These are phyloP conservation scores for Gobio gobio DNA, from an alignment of 2,113 vertebrate genomes.

Conservation along the genomic window DNA sequence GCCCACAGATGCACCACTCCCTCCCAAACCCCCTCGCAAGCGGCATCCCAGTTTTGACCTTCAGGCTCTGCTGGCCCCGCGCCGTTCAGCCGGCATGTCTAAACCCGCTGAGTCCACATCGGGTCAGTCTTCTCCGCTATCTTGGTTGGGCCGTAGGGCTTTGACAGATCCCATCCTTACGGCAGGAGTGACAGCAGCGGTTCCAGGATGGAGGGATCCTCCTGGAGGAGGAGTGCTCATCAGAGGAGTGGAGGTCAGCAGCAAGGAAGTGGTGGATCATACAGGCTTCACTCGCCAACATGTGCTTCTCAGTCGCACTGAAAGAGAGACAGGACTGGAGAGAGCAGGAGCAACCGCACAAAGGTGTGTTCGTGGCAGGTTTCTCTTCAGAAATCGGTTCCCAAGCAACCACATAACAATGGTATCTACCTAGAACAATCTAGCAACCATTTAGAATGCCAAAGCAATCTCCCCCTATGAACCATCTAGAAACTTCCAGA, in stretches of 20 bases:
- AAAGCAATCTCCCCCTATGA: too few relatives aligned
- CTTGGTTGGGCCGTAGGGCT: constrained; percentile 73
- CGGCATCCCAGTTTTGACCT: constrained; percentile 83
- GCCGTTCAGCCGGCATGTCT: constrained; percentile 59
- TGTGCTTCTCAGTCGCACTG: constrained; percentile 82
- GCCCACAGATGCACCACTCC: constrained; percentile 68
- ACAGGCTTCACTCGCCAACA: constrained; percentile 86
- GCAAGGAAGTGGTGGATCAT: constrained; percentile 88
- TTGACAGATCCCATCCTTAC: constrained; percentile 70
- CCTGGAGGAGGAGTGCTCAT: constrained; percentile 77
- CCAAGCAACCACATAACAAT: too few relatives aligned
- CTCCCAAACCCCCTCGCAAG: constrained; percentile 75
- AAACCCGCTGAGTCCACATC: constrained; percentile 64
- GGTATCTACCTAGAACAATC: too few relatives aligned
- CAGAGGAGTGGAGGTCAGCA: constrained; percentile 89
- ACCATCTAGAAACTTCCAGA: too few relatives aligned
- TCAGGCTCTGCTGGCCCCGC: constrained; percentile 77
- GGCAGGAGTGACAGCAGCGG: constrained; percentile 69
- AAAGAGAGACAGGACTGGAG: constrained; percentile 72
- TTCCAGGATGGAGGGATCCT: constrained; percentile 64
- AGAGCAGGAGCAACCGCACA: constrained; percentile 62
- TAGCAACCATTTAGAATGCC: too few relatives aligned
- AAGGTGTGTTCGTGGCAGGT: constrained; percentile 60
- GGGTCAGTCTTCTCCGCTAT: constrained; percentile 73
- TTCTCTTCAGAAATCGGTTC: not conserved